Evolutionary conservation across 1,140 invertebrate species (phyloP).

Genomic region (Aphelenchoides fujianensis): DNA sequence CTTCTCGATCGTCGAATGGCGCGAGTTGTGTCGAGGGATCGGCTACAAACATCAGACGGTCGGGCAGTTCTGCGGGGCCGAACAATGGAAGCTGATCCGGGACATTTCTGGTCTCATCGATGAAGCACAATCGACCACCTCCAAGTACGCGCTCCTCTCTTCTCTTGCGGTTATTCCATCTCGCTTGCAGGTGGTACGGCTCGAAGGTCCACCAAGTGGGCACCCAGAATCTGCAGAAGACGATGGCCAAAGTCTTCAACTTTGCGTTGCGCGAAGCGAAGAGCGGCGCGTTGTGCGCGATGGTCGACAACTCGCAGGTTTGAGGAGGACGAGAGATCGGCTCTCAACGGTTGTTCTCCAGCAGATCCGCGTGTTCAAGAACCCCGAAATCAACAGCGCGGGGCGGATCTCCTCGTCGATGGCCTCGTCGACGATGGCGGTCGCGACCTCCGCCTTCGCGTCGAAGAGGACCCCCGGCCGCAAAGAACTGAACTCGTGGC

Average conservation of each 20-base stretch:
- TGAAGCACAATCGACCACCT: conserved; percentile 10
- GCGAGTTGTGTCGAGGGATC: conserved; percentile 44
- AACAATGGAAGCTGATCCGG: conserved; percentile 49
- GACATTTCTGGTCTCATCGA: conserved; percentile 28
- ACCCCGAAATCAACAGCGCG: background rate
- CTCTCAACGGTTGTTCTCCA: background rate
- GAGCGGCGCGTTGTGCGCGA: conserved; percentile 42
- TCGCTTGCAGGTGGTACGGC: conserved; percentile 27
- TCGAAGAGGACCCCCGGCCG: background rate
- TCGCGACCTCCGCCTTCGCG: conserved; percentile 11
- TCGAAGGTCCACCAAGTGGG: conserved; percentile 29
- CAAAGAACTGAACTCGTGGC: background rate
- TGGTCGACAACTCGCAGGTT: conserved; percentile 40
- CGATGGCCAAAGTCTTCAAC: conserved; percentile 47
- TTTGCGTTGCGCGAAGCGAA: conserved; percentile 55
- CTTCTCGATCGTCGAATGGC: conserved; percentile 40
- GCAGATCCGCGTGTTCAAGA: conserved; percentile 5
- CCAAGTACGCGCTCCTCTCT: too few species aligned
- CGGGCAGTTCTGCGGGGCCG: conserved; percentile 33
- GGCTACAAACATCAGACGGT: conserved; percentile 47
- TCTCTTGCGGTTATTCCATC: conserved; percentile 7
- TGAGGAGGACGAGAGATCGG: background rate
- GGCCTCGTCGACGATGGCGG: background rate
- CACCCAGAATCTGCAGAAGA: conserved; percentile 31
- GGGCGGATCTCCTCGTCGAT: conserved; percentile 10